phyloP scores from a whole-genome alignment of 2,797 vertebrate genomes.

The Poecile montanus region DNA sequence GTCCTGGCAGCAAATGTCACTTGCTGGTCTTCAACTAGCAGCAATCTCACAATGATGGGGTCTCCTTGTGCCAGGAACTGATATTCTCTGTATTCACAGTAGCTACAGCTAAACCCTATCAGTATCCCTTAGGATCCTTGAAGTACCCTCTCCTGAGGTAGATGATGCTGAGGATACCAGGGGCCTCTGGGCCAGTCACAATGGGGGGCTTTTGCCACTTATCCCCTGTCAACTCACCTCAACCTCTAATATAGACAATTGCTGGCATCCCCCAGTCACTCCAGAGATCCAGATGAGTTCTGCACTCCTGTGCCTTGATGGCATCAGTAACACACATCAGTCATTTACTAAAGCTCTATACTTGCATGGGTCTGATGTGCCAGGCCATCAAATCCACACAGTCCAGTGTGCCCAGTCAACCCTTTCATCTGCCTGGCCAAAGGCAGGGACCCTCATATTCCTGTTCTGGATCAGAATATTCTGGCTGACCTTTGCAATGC shows the following conservation, averaged over 20 bases:
- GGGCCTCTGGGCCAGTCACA: background rate
- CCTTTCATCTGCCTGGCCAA: too few relatives aligned
- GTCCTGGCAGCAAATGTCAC: background rate
- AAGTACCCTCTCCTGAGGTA: background rate
- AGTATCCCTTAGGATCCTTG: rapidly evolving
- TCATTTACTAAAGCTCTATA: background rate
- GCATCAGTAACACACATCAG: background rate
- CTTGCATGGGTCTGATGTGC: background rate
- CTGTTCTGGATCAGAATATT: background rate
- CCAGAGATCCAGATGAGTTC: background rate
- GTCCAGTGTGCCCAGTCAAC: background rate
- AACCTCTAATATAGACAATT: background rate
- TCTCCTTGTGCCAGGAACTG: background rate
- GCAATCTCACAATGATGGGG: background rate
- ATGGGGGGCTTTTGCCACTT: background rate
- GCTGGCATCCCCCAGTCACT: background rate
- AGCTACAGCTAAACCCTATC: background rate
- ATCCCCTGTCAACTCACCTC: background rate
- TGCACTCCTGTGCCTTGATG: background rate
- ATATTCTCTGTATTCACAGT: background rate
- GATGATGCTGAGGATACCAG: background rate
- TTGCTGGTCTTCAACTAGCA: background rate
- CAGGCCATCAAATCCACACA: background rate
- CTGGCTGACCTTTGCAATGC: background rate
- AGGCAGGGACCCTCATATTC: background rate